These are phyloP conservation scores for Brevimyrus niger DNA, from an alignment of 2,113 vertebrate species.

Conservation along the genomic window DNA sequence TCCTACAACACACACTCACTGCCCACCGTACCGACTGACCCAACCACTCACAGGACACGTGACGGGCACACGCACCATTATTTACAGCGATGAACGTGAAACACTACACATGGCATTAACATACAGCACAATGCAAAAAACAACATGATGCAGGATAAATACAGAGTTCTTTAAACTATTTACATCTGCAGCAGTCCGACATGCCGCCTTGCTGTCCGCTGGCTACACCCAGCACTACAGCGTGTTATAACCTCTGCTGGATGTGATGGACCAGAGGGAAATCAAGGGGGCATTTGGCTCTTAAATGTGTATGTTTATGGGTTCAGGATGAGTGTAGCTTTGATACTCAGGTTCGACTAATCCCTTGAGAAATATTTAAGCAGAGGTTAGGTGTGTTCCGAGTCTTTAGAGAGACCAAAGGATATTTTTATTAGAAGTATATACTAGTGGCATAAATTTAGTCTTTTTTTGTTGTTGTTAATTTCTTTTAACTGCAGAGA, in stretches of 20 bases:
- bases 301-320: background rate
- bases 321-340: background rate
- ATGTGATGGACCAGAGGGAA: background rate
- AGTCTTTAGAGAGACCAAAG: background rate
- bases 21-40: background rate
- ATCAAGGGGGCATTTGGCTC: background rate
- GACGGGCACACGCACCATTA: too few relatives aligned
- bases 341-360: background rate
- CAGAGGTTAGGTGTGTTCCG: background rate
- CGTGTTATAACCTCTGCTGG: background rate
- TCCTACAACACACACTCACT: too few relatives aligned
- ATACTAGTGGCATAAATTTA: background rate
- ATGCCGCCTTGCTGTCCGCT: background rate
- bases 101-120: too few relatives aligned
- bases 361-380: background rate
- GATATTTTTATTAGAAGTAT: background rate
- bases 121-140: background rate
- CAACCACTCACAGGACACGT: background rate
- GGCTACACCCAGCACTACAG: background rate
- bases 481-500: background rate
- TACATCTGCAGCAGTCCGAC: background rate
- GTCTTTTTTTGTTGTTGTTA: background rate
- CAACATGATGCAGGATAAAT: background rate
- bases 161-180: background rate
- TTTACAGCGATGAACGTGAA: too few relatives aligned